These are phyloP conservation scores for Ambastaia sidthimunki DNA, from an alignment of 2,797 vertebrate genomes.

Conservation along the genomic window DNA sequence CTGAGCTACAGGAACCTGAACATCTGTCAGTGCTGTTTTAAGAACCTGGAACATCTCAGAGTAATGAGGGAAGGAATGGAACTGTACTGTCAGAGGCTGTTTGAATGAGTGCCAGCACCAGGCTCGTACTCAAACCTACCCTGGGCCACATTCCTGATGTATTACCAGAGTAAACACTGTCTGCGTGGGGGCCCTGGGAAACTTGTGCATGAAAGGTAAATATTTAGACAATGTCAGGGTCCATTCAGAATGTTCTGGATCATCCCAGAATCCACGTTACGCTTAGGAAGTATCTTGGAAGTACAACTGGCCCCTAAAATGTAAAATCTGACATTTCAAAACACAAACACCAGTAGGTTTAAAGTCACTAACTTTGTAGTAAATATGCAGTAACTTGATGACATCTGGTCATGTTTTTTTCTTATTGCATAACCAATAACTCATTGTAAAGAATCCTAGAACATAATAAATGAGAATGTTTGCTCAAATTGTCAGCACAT, in stretches of 20 bases:
- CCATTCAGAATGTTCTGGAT: constrained; percentile 51
- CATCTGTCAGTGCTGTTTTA: background rate
- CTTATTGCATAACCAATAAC: constrained; percentile 2
- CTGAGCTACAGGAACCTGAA: background rate
- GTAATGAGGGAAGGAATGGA: constrained; percentile 42
- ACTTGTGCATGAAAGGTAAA: constrained; percentile 60
- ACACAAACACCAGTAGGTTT: background rate
- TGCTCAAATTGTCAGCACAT: constrained; percentile 3
- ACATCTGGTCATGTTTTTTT: background rate
- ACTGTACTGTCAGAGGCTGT: constrained; percentile 51
- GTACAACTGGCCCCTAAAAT: background rate
- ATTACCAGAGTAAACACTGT: constrained; percentile 64
- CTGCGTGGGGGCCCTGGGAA: constrained; percentile 58
- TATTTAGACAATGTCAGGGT: constrained; percentile 62
- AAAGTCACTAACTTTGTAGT: constrained; percentile 1
- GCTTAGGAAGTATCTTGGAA: constrained; percentile 19
- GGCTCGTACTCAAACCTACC: constrained; percentile 45
- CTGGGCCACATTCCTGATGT: constrained; percentile 58
- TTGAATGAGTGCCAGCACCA: constrained; percentile 47
- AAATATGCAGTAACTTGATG: background rate
- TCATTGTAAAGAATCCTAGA: background rate
- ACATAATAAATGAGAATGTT: background rate
- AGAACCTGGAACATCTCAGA: constrained; percentile 29
- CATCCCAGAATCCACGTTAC: constrained; percentile 47
- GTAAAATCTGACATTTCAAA: constrained; percentile 10